These are phyloP conservation scores for Planiliza haematocheilus DNA, from an alignment of 2,113 vertebrate species.

Conservation along the genomic window DNA sequence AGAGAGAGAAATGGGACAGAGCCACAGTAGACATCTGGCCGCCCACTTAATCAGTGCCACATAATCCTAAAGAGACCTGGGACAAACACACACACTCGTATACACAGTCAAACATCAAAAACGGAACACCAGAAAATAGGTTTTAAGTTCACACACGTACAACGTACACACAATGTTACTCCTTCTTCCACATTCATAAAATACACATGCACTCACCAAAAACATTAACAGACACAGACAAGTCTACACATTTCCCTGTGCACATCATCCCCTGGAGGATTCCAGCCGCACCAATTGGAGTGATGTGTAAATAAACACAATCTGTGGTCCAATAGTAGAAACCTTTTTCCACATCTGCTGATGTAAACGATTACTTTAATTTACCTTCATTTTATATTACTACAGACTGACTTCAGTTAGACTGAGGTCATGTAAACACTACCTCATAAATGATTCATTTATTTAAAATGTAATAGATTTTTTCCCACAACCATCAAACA, in stretches of 20 bases:
- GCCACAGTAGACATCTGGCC: slow-evolving; percentile 49
- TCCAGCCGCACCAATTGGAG: slow-evolving; percentile 18
- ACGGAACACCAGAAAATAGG: slow-evolving; percentile 40
- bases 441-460: background rate
- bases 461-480: background rate
- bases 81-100: slow-evolving; percentile 20
- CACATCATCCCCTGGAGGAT: slow-evolving; percentile 4
- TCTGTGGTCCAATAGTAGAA: slow-evolving; percentile 17
- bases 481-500: background rate
- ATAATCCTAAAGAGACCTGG: slow-evolving; percentile 47
- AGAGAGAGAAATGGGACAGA: slow-evolving; percentile 11
- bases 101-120: slow-evolving; percentile 18
- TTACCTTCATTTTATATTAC: background rate
- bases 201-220: background rate
- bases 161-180: slow-evolving; percentile 14
- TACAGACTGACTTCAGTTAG: slow-evolving; percentile 2
- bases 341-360: background rate
- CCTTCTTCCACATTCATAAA: background rate
- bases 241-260: background rate
- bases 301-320: slow-evolving; percentile 25
- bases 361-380: slow-evolving; percentile 11
- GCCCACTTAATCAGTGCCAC: slow-evolving; percentile 50
- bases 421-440: background rate
- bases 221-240: slow-evolving; percentile 18
- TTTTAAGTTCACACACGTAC: slow-evolving; percentile 15